phyloP scores from a whole-genome alignment of 2,113 vertebrate species.

The Ptyas mucosa region DNA sequence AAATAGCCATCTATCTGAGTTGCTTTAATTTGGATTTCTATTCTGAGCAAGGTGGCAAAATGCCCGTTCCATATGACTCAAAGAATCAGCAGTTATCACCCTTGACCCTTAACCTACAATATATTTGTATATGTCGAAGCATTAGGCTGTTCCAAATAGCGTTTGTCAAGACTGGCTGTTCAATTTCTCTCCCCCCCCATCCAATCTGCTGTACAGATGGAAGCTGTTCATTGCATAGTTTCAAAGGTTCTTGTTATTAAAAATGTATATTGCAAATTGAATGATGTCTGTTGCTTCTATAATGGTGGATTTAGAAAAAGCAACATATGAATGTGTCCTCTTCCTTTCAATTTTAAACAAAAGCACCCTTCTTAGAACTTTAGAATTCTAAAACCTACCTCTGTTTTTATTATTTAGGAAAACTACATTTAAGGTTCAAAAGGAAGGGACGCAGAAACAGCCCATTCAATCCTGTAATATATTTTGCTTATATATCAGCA shows the following conservation, averaged over 20 bases:
- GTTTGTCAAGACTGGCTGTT: neutral
- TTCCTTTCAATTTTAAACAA: neutral
- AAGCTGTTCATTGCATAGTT: neutral
- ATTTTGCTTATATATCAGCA: neutral
- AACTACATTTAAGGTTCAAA: too few species aligned
- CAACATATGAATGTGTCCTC: neutral
- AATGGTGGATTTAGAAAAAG: neutral
- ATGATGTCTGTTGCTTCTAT: neutral
- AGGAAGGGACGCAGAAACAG: neutral
- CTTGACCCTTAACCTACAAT: neutral
- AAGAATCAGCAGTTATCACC: neutral
- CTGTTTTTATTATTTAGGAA: neutral
- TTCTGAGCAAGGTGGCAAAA: neutral
- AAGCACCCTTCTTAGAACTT: neutral
- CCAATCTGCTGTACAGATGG: neutral
- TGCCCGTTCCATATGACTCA: neutral
- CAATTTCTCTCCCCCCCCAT: neutral
- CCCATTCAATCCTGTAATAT: neutral
- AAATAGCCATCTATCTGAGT: neutral
- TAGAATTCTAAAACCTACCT: neutral
- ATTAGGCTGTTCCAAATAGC: neutral
- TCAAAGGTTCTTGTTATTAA: neutral
- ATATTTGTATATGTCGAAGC: neutral
- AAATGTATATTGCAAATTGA: neutral
- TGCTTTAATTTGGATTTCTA: neutral